Conservation (phyloP, 1,140 invertebrate species). For the Bombus turneri region DNA sequence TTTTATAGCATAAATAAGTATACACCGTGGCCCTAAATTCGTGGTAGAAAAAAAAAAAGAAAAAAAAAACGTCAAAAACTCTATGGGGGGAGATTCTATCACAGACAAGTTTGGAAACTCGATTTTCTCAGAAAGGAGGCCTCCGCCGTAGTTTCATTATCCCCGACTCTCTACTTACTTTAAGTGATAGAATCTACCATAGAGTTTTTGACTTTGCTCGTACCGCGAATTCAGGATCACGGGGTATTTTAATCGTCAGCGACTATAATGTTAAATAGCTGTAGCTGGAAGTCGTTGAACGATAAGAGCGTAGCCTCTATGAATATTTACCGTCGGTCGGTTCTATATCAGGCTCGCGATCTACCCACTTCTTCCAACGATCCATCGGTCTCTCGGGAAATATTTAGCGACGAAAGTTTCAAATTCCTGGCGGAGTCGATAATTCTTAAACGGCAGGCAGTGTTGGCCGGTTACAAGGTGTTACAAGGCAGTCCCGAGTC, state of each 20-base stretch:
- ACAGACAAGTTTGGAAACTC: neutral
- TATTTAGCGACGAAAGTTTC: conserved; percentile 7
- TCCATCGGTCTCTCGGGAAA: neutral
- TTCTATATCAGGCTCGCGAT: neutral
- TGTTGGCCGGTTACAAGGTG: conserved; percentile 1
- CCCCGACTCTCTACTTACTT: neutral
- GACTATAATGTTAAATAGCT: neutral
- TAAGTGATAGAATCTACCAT: neutral
- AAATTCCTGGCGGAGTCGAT: neutral
- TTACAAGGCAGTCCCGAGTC: conserved; percentile 1
- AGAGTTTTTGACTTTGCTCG: neutral
- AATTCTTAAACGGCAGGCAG: neutral
- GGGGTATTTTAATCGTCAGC: neutral
- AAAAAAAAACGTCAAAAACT: no score
- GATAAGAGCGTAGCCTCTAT: conserved; percentile 10
- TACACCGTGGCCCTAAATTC: no score
- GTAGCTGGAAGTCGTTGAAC: neutral
- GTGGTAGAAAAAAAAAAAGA: no score
- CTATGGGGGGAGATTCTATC: no score
- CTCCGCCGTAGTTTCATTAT: neutral
- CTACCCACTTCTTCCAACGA: neutral
- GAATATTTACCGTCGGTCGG: conserved; percentile 5
- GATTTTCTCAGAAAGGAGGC: neutral
- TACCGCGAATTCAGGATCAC: neutral
- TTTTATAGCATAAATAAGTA: neutral